Evolutionary conservation across 2,113 vertebrate genomes (phyloP).

Genomic region (Strigops habroptila): DNA sequence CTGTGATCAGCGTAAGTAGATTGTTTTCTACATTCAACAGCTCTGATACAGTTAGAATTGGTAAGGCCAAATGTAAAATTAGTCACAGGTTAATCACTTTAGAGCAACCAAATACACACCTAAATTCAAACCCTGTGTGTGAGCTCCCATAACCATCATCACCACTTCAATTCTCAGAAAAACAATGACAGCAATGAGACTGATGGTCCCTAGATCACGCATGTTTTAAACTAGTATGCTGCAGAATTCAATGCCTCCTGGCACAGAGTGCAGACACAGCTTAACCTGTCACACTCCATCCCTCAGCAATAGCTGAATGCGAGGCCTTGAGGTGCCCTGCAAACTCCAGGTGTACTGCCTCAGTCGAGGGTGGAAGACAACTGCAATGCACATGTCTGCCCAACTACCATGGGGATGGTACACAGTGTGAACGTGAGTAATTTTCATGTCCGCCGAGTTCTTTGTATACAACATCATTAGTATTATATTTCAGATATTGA

Average conservation of each 20-base stretch:
- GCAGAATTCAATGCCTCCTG: background rate
- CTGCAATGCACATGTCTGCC: slow-evolving; percentile 83
- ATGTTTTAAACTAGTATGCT: background rate
- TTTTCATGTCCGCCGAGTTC: background rate
- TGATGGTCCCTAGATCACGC: too few species aligned
- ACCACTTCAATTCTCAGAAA: background rate
- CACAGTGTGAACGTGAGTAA: slow-evolving; percentile 82
- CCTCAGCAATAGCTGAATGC: slow-evolving; percentile 76
- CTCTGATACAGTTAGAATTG: background rate
- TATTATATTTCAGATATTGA: background rate
- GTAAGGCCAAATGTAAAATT: fast-evolving
- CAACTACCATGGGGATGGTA: slow-evolving; percentile 63
- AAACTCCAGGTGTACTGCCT: slow-evolving; percentile 80
- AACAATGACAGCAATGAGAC: background rate
- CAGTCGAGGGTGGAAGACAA: slow-evolving; percentile 30
- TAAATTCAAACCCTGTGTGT: background rate
- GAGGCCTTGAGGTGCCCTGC: slow-evolving; percentile 73
- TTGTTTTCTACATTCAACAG: background rate
- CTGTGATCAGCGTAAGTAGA: slow-evolving; percentile 84
- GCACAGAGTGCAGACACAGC: fast-evolving
- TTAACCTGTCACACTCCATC: background rate
- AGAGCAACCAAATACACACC: background rate
- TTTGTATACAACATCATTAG: background rate
- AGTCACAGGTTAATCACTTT: background rate
- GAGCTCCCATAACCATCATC: background rate